phyloP scores from a whole-genome alignment of 92 coral and sea anemone species.

The Zoanthus sociatus region DNA sequence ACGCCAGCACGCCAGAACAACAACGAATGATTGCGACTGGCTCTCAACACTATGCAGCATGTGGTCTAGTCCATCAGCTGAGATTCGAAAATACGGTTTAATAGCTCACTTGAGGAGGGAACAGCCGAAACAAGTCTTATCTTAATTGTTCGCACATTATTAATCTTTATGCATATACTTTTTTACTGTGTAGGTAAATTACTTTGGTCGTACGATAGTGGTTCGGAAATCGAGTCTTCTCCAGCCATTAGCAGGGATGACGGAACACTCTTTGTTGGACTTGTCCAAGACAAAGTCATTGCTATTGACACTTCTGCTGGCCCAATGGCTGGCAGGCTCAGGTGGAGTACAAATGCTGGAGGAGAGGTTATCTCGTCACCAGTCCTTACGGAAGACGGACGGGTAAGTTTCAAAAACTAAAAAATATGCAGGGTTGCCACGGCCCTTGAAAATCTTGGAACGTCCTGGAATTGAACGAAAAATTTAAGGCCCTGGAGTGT shows the following conservation, averaged over 20 bases:
- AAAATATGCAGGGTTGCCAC: neutral
- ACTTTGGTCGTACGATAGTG: slow-evolving; percentile 78
- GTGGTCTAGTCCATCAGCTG: too few relatives aligned
- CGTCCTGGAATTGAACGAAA: too few relatives aligned
- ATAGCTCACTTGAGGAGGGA: too few relatives aligned
- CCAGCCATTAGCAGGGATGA: slow-evolving; percentile 78
- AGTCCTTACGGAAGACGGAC: slow-evolving; percentile 77
- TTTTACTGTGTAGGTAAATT: slow-evolving; percentile 25
- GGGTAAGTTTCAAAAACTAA: slow-evolving; percentile 59
- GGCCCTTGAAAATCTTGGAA: too few relatives aligned
- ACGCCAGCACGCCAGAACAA: too few relatives aligned
- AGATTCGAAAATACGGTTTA: too few relatives aligned
- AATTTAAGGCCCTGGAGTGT: too few relatives aligned
- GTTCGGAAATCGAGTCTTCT: slow-evolving; percentile 85
- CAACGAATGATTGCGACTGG: too few relatives aligned
- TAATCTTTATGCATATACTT: neutral
- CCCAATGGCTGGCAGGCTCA: slow-evolving; percentile 80
- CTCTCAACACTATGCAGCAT: too few relatives aligned
- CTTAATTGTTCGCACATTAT: neutral
- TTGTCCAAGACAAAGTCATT: slow-evolving; percentile 72
- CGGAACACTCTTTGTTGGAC: slow-evolving; percentile 82
- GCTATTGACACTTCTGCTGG: slow-evolving; percentile 79
- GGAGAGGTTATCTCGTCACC: slow-evolving; percentile 89
- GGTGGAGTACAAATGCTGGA: slow-evolving; percentile 80
- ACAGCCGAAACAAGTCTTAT: neutral